phyloP scores from a whole-genome alignment of 2,113 vertebrate species.

The Carassius carassius region DNA sequence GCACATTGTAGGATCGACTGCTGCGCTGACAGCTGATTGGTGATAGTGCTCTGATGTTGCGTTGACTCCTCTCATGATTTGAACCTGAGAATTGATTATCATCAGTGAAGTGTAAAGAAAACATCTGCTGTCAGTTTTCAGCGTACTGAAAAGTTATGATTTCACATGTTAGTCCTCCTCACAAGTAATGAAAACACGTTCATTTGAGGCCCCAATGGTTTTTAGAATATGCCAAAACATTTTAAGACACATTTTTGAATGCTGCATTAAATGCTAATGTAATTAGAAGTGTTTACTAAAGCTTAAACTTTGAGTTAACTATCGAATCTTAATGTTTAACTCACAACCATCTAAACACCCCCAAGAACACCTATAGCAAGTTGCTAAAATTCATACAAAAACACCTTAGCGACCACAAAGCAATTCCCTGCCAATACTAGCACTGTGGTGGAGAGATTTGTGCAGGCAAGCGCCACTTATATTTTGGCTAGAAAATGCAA shows the following conservation, averaged over 20 bases:
- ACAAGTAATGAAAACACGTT: not conserved
- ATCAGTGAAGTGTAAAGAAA: slow-evolving; percentile 40
- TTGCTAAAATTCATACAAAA: not conserved
- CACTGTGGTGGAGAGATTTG: not conserved
- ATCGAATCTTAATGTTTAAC: not conserved
- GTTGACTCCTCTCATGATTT: slow-evolving; percentile 35
- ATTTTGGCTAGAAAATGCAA: slow-evolving; percentile 41
- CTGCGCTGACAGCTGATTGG: slow-evolving; percentile 64
- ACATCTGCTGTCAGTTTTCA: slow-evolving; percentile 28
- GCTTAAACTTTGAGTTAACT: not conserved
- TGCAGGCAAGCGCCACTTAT: not conserved
- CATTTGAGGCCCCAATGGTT: not conserved
- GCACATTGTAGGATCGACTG: slow-evolving; percentile 57
- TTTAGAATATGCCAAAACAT: not conserved
- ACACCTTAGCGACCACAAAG: not conserved
- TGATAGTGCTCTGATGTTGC: slow-evolving; percentile 60
- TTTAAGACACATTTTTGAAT: not conserved
- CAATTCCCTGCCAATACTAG: not conserved
- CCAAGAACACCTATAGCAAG: not conserved
- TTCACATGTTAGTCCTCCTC: not conserved
- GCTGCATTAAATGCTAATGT: not conserved
- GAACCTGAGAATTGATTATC: slow-evolving; percentile 48
- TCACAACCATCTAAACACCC: not conserved
- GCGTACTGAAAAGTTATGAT: not conserved
- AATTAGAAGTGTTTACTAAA: not conserved